Evolutionary conservation across 2,888 invertebrate species (phyloP).

Genomic region (Netelia melanura): DNA sequence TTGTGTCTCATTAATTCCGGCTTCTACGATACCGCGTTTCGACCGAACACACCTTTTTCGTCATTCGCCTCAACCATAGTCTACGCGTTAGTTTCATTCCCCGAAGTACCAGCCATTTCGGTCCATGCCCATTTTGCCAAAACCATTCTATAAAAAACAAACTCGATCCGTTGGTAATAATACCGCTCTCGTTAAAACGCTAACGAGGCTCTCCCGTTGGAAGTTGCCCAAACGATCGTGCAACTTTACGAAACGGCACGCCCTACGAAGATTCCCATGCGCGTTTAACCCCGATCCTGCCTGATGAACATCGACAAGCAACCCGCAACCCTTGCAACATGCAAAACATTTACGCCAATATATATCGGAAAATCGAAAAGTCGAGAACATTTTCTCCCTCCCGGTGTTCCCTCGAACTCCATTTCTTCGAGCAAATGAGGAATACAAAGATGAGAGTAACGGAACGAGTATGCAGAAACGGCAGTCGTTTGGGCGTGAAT

Average conservation of each 20-base stretch:
- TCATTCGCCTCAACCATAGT: too few relatives aligned
- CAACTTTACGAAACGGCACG: conserved; percentile 16
- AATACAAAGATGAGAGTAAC: neutral
- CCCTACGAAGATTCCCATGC: neutral
- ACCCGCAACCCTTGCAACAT: neutral
- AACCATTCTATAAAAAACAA: neutral
- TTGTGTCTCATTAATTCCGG: neutral
- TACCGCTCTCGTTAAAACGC: neutral
- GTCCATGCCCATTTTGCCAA: neutral
- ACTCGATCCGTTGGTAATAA: neutral
- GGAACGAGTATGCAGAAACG: neutral
- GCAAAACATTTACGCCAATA: neutral
- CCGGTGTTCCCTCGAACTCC: conserved; percentile 1
- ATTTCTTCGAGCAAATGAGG: conserved; percentile 25
- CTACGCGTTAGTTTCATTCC: conserved; percentile 42
- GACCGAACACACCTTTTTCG: conserved; percentile 53
- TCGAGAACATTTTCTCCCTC: neutral
- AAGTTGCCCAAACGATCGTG: conserved; percentile 18
- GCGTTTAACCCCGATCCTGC: neutral
- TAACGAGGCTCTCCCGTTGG: neutral
- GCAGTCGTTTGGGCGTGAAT: neutral
- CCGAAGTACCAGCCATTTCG: conserved; percentile 47
- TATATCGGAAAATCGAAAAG: conserved; percentile 28
- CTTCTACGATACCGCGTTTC: neutral
- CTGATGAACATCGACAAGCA: neutral